Percentiles rank a stretch among this genome's conserved stretches.
These are phyloP conservation scores for Alexandromys fortis DNA, from an alignment of 2,113 vertebrate genomes.

Conservation along the genomic window DNA sequence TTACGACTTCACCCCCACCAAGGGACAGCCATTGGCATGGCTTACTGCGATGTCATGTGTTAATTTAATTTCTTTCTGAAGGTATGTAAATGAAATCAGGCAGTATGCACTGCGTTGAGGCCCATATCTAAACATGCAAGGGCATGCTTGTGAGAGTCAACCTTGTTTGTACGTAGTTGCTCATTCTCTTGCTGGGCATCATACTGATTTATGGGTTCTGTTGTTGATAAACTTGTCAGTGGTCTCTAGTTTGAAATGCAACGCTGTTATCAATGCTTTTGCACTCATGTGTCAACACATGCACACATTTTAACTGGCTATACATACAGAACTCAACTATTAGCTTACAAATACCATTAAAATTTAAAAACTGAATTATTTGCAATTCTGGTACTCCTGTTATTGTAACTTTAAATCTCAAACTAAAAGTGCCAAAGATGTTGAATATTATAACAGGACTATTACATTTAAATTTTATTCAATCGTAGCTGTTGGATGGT, in stretches of 20 bases:
- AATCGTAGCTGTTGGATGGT: neutral
- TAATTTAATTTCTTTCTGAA: neutral
- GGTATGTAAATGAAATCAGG: neutral
- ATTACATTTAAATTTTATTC: neutral
- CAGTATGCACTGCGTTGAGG: neutral
- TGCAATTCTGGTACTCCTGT: neutral
- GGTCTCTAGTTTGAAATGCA: neutral
- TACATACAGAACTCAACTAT: neutral
- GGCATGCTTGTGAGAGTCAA: neutral
- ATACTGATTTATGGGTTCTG: neutral
- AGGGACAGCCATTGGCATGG: neutral
- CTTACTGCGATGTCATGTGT: neutral
- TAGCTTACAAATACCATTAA: neutral
- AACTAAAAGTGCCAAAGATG: neutral
- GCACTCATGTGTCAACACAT: neutral
- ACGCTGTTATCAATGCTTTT: neutral
- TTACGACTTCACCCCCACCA: neutral
- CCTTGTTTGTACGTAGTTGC: neutral
- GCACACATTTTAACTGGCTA: neutral
- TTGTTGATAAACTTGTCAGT: neutral
- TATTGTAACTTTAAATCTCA: neutral
- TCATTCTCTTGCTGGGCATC: neutral
- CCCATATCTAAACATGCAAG: neutral
- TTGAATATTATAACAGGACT: neutral
- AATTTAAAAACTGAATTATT: conserved; percentile 41